Evolutionary conservation across 1,140 invertebrate genomes (phyloP), one percentile per base, ranked within the genome.

Genomic region (Nasonia vitripennis): DNA sequence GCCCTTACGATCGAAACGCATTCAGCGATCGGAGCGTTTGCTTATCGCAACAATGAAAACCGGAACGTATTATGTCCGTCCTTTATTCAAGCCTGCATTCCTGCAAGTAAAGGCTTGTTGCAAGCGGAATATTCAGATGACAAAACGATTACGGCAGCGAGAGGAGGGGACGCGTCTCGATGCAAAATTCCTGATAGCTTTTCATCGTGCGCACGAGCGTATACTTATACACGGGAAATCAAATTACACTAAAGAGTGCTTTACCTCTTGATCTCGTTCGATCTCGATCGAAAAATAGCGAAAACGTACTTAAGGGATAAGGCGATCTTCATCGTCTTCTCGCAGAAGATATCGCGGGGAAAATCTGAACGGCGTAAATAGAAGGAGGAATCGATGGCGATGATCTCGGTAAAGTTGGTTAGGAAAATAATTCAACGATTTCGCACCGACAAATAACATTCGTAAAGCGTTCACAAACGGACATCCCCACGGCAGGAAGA

Each of bases 41-140:
- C 70, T 73, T 73, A 73, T 73, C 70, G 70, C 34, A 73, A 73
- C 70, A 73, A 73, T 73, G 70, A 73, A 73, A 73, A 73, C 10
- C 10, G 17, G 27, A 73, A 73, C 70, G 10, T 73, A 73, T 73
- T 73, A 20, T 73, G 14, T 37, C 70, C 10, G 11, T 12, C 70
- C 23, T 37, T 31, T 37, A 37, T 37, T 73, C 70, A 34, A 37
- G 27, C 27, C 11, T 37, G 70, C 70, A 37, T 62, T 62, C 70
- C 31, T 4, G 34, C 34, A 34, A 5, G 70, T 37, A 37, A 34
- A 37, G 27, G 70, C 17, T 73, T 73, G 27, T 73, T 12, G 3
- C 5, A 20, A 9, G 34, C 70, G 4, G 34, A 73, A 73, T 73
- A 73, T 73, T 73, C 27, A 73, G 55, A 62, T 62, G 55, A 62